Base-by-base conservation (phyloP, 2,113 vertebrate genomes). In the Rhegmatorhina hoffmannsi region DNA sequence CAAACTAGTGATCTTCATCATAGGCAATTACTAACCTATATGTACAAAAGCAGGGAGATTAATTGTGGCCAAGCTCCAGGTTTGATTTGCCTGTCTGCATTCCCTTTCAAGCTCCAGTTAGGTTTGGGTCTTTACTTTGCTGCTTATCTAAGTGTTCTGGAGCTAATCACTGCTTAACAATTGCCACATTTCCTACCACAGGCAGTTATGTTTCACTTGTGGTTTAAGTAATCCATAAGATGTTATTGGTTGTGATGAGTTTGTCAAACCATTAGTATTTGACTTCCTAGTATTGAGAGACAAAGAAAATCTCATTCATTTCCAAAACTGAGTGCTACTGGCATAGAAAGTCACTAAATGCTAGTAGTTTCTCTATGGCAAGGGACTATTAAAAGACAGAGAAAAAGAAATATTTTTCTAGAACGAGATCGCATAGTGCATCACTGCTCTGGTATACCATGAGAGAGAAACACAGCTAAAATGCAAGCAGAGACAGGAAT, bases 141-240 rank as follows among this genome's bases (percentile, higher is more conserved):
- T 90, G 60, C 74, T 94, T 88, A 62, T 82, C 74, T 83, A 60
- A 66, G 53, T 83, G 62, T 83, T 92, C 83, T 95, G 86, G 95
- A 94, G 75, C 68, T 93, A 90, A 79, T 34, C 56, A 73, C 89
- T 84, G 79, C 70, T 95, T 90, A 94, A 94, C 92, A 89, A 80
- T 93, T 96, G 88, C 88, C 87, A 89, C 77, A 78, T 95, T 96
- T 93, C 90, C 83, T 94, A 52, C 85, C 75, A 78, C 74, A 87
- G 56, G 74, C 80, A 82, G 92, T 72, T 74, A 40, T 40, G 53
- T 88, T 96, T 96, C 87, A 93, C 70, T 87, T 76, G 87, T 84
- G 93, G 86, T 91, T 95, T 73, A 83, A 84, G 46, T 93, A 94
- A 94, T 97, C 90, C 87, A 60, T 94, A 72, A 69, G 21, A 46